Base-by-base conservation (phyloP, 2,888 invertebrate genomes). In the Drosophila emarginata region DNA sequence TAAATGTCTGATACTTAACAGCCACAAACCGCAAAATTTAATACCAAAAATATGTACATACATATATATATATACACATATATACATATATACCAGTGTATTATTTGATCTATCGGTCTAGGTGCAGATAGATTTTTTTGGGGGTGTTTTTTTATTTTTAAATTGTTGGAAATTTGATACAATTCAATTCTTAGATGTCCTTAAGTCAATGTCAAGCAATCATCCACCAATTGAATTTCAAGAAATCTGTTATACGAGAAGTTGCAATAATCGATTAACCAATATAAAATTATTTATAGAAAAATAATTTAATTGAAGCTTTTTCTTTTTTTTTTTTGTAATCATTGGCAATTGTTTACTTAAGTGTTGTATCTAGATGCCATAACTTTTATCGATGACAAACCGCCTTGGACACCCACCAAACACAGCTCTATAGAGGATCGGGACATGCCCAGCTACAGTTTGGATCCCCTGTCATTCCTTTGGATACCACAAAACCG, bases 11-110 rank as follows among this genome's bases (percentile, higher is more conserved):
- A 74, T 77, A 72, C 76, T 82, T 79, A 82, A 80, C 87, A 71
- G 81, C 87, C 83, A 81, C 80, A 88, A 89, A 88, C 88, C 89
- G 61, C 89, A 88, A 86, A 88, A 88, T 89, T 88, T 85, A 89
- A 88, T 88, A 89, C 78, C 86, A 64, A 84, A 84, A 52, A 39
- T 78, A 61, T 67, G 64, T 65, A 52, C 11, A 21, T 3, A 78
- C 67, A 32, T 32, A 32, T 32, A 32, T 78, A 57, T 66, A 65
- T 64, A 51, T 23, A 18, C 2, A 78, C 72, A 57, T 28, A 78
- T 66, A 67, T 61, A 67, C 64, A 57, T 72, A 69, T 65, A 23
- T 65, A 36, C n/a, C n/a, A n/a, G n/a, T 39, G 39, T 51, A 18
- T 57, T 53, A 15, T 3, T 32, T 53, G 32, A 61, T 61, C 52